phyloP scores from a whole-genome alignment of 2,888 invertebrate genomes.

The Trachelus iudaicus region DNA sequence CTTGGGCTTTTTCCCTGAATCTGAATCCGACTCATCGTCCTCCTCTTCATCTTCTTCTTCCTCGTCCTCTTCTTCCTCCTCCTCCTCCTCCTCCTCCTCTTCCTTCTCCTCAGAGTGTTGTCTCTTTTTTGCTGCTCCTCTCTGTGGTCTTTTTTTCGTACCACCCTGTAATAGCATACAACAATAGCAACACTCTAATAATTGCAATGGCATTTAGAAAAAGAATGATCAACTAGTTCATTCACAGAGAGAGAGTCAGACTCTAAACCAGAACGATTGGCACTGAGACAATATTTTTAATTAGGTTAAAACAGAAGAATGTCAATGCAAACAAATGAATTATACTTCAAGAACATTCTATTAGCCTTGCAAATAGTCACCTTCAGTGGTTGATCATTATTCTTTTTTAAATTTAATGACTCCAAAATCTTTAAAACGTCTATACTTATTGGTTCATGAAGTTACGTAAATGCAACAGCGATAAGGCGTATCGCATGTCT shows the following conservation, averaged over 20 bases:
- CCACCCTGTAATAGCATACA: conserved; percentile 37
- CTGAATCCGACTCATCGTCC: conserved; percentile 58
- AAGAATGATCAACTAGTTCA: background rate
- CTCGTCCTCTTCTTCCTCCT: conserved; percentile 57
- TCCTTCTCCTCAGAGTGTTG: conserved; percentile 59
- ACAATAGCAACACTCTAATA: background rate
- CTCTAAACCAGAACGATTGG: background rate
- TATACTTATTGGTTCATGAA: background rate
- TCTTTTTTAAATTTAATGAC: background rate
- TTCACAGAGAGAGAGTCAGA: background rate
- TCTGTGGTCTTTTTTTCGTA: conserved; percentile 57
- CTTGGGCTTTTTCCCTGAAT: conserved; percentile 53
- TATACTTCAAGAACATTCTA: background rate
- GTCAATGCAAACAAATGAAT: background rate
- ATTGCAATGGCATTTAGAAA: too few relatives aligned
- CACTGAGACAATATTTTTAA: background rate
- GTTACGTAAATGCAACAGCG: background rate
- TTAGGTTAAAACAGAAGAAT: background rate
- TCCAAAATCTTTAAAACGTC: background rate
- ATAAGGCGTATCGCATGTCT: background rate
- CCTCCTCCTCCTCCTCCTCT: conserved; percentile 48
- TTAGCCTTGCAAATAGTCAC: background rate
- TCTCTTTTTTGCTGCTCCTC: conserved; percentile 58
- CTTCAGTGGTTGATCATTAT: background rate
- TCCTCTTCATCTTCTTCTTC: conserved; percentile 58